Percentiles rank a stretch among this genome's conserved stretches.
These are phyloP conservation scores for Coracias cyanogaster DNA, from an alignment of 2,797 vertebrate genomes.

Conservation along the genomic window DNA sequence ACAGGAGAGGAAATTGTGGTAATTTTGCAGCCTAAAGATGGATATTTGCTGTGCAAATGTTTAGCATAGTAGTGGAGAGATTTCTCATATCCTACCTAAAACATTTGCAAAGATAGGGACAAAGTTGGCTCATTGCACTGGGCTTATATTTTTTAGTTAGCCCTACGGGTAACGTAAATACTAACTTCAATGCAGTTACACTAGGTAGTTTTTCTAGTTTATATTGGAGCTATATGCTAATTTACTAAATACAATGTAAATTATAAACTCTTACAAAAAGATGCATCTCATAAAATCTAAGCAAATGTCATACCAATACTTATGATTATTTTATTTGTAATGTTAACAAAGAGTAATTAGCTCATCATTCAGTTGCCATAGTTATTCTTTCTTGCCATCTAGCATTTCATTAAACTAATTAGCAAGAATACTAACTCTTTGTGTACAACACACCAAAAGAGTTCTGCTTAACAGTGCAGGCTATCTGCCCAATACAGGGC, in stretches of 20 bases:
- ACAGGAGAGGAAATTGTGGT: background rate
- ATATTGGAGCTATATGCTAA: background rate
- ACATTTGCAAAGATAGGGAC: background rate
- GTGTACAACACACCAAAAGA: background rate
- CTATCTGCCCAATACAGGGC: background rate
- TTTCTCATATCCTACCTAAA: background rate
- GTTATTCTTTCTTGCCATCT: constrained; percentile 35
- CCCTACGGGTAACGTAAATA: background rate
- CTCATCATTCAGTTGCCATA: constrained; percentile 59
- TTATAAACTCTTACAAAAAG: background rate
- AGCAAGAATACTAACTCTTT: background rate
- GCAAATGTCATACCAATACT: background rate
- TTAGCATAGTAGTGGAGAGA: background rate
- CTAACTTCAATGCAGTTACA: background rate
- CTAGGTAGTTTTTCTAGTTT: background rate
- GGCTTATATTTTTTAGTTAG: background rate
- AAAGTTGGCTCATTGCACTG: background rate
- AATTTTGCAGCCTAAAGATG: background rate
- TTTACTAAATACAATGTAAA: background rate
- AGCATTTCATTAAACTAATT: constrained; percentile 44
- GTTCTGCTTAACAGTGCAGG: background rate
- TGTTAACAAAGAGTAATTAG: constrained; percentile 37
- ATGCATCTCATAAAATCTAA: background rate
- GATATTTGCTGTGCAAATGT: background rate
- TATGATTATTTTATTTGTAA: constrained; percentile 46